Base-by-base conservation (phyloP, 2,113 vertebrate species). In the Onychostoma macrolepis region DNA sequence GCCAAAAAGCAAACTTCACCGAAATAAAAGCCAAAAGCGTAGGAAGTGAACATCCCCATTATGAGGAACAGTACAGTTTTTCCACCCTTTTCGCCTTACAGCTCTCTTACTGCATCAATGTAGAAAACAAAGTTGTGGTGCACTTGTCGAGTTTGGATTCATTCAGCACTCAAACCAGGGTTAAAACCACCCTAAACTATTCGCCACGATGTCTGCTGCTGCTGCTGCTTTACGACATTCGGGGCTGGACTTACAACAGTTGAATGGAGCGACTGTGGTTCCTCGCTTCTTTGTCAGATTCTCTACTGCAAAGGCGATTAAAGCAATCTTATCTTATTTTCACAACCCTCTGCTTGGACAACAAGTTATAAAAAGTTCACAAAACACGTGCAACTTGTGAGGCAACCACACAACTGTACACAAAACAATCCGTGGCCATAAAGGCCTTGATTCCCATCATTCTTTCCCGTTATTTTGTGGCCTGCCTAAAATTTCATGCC, bases 381-480 rank as follows among this genome's bases (percentile, higher is more conserved):
- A 83, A 48, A 69, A 67, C 36, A 30, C 41, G 80, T 48, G 19
- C 10, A 83, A 65, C 8, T 33, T 4, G 43, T 71, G 17, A 83
- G 13, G 2, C 28, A 69, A 41, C 26, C 13, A 28, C 45, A 26
- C n/a, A 81, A 45, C 15, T 15, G 61, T 74, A 24, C 26, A 69
- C 50, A 21, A 21, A 36, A 26, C n/a, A 17, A n/a, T 30, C 3
- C 21, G 24, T 77, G 30, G 50, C 67, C 69, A 48, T 4, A 58
- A 15, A 83, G 84, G 89, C 86, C 84, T 30, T 21, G 30, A n/a
- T 79, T 80, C 33, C 53, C 71, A 63, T 77, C 45, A 67, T 7
- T 56, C 83, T 71, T 63, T 72, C 53, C 83, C 53, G 74, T 85
- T 89, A 86, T 67, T 53, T 26, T 61, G 65, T 85, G 72, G 89